phyloP scores from a whole-genome alignment of 2,113 vertebrate genomes.

The Tenebrosternarchus preto region DNA sequence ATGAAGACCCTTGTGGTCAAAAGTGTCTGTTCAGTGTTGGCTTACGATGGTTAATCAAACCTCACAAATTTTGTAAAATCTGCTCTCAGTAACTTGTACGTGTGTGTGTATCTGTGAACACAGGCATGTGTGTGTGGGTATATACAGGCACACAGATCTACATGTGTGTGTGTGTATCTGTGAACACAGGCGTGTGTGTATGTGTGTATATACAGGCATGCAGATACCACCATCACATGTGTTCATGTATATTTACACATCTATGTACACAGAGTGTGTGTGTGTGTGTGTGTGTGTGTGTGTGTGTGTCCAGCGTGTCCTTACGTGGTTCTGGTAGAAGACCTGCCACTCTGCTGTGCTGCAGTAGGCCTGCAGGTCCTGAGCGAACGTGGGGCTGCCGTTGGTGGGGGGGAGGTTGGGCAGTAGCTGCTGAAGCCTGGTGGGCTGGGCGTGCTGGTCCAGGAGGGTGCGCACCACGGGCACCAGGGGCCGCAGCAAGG shows the following conservation, averaged over 20 bases:
- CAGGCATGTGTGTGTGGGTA: no score
- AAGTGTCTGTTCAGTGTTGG: no score
- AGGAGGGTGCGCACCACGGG: constrained; percentile 87
- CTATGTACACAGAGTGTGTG: background rate
- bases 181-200: background rate
- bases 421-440: constrained; percentile 81
- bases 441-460: constrained; percentile 83
- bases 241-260: background rate
- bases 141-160: no score
- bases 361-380: constrained; percentile 91
- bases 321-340: constrained; percentile 88
- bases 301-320: constrained; percentile 43
- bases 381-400: constrained; percentile 89
- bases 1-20: no score
- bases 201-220: no score
- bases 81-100: no score
- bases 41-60: no score
- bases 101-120: no score
- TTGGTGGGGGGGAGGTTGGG: constrained; percentile 92
- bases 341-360: constrained; percentile 83
- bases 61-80: no score
- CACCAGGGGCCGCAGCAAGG: constrained; percentile 82
- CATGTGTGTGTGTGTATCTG: no score
- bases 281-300: background rate
- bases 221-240: no score